Evolutionary conservation across 2,888 invertebrate genomes (phyloP).

Genomic region (Priocnemis perturbator): DNA sequence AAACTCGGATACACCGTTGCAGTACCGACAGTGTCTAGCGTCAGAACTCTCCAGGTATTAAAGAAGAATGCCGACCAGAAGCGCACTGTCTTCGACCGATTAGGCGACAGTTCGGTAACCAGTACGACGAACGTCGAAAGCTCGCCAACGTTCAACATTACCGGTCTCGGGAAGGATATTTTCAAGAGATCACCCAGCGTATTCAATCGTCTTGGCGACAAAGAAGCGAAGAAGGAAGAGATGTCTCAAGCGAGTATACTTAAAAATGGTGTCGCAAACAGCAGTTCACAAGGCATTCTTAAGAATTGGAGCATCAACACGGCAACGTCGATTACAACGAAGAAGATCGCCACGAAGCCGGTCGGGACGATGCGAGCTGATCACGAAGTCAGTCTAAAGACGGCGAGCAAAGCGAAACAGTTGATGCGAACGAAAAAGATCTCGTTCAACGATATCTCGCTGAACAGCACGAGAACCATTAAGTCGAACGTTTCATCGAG

Average conservation of each 20-base stretch:
- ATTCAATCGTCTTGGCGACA: conserved; percentile 72
- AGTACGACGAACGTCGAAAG: conserved; percentile 72
- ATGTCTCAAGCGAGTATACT: conserved; percentile 57
- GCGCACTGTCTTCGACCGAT: conserved; percentile 77
- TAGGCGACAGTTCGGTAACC: conserved; percentile 76
- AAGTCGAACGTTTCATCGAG: conserved; percentile 47
- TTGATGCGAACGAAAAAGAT: conserved; percentile 59
- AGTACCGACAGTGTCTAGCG: conserved; percentile 75
- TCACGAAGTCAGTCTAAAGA: conserved; percentile 66
- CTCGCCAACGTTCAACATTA: conserved; percentile 69
- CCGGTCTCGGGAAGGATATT: conserved; percentile 68
- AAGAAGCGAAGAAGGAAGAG: conserved; percentile 61
- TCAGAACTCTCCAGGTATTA: conserved; percentile 73
- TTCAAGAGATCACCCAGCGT: conserved; percentile 67
- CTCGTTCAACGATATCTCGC: conserved; percentile 40
- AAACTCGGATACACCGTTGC: conserved; percentile 75
- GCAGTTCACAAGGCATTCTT: conserved; percentile 61
- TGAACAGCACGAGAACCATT: conserved; percentile 24
- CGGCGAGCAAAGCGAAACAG: conserved; percentile 55
- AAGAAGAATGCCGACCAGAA: conserved; percentile 70
- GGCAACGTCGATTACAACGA: conserved; percentile 48
- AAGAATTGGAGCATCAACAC: conserved; percentile 57
- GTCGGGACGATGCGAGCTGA: conserved; percentile 72
- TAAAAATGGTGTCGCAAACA: conserved; percentile 62
- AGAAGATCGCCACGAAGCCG: conserved; percentile 29